These are phyloP conservation scores for Drosophila sp. DNA, from an alignment of 1,140 invertebrate genomes.

Conservation along the genomic window DNA sequence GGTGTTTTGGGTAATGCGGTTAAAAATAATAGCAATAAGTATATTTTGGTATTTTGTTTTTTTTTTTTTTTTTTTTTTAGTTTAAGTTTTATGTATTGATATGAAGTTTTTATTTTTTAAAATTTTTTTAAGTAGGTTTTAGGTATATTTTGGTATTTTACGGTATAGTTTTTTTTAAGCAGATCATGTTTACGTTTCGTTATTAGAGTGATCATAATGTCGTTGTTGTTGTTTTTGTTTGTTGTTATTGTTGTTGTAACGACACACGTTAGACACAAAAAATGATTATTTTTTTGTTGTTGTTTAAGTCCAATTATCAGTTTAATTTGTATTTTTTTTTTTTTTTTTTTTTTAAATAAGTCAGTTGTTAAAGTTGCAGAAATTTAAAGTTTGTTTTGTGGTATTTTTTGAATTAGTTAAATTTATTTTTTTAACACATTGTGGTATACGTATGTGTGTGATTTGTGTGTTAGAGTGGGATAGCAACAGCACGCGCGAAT, in stretches of 20 bases:
- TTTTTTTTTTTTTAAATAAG: conserved; percentile 27
- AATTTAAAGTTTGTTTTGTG: too few relatives aligned
- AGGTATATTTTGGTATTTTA: too few relatives aligned
- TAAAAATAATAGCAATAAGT: conserved; percentile 81
- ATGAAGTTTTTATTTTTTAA: conserved; percentile 11
- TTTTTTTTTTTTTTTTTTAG: conserved; percentile 41
- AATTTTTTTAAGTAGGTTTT: too few relatives aligned
- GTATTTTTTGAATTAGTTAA: too few relatives aligned
- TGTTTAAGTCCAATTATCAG: conserved; percentile 24
- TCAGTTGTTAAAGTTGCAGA: too few relatives aligned
- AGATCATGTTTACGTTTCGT: too few relatives aligned
- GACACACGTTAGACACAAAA: conserved; percentile 21
- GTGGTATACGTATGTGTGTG: conserved; percentile 13
- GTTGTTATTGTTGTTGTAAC: conserved; percentile 25
- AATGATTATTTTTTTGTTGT: conserved; percentile 23
- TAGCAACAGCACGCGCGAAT: conserved; percentile 49
- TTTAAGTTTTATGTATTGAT: conserved; percentile 28
- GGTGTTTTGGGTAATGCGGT: conserved; percentile 79
- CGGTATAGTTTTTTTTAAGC: too few relatives aligned
- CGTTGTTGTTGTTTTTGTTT: conserved; percentile 15
- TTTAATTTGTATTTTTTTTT: conserved; percentile 23
- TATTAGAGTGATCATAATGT: conserved; percentile 28
- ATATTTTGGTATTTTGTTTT: conserved; percentile 63
- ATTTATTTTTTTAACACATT: conserved; percentile 21
- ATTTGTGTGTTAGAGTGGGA: conserved; percentile 38